These are phyloP conservation scores for Tangachromis dhanisi DNA, from an alignment of 2,113 vertebrate species.

Conservation along the genomic window DNA sequence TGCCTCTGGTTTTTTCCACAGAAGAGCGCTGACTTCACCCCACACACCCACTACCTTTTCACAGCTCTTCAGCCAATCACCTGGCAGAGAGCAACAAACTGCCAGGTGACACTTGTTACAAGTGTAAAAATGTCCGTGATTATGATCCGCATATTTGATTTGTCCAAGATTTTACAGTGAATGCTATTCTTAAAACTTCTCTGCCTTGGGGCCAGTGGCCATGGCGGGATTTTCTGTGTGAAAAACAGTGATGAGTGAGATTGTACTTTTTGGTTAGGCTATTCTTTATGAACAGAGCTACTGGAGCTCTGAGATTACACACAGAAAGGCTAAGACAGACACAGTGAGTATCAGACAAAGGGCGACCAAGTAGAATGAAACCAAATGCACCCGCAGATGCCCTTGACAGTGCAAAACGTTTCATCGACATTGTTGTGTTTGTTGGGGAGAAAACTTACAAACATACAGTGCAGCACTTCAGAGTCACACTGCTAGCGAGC, in stretches of 20 bases:
- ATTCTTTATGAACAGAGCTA: background rate
- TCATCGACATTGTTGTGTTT: too few relatives aligned
- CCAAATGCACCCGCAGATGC: too few relatives aligned
- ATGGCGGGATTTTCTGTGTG: background rate
- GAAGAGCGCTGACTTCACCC: too few relatives aligned
- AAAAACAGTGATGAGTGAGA: background rate
- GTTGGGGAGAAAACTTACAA: too few relatives aligned
- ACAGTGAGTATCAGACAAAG: background rate
- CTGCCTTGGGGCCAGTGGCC: background rate
- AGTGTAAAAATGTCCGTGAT: fast-evolving
- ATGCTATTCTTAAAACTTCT: background rate
- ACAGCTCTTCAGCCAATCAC: too few relatives aligned
- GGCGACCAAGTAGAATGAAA: background rate
- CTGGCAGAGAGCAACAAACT: too few relatives aligned
- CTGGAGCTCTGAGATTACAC: background rate
- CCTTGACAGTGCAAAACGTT: too few relatives aligned
- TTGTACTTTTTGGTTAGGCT: background rate
- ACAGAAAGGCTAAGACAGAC: background rate
- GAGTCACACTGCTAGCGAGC: too few relatives aligned
- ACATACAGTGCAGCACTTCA: too few relatives aligned
- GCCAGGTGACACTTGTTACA: too few relatives aligned
- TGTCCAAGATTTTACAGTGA: background rate
- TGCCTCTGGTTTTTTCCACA: too few relatives aligned
- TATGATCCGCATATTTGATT: background rate
- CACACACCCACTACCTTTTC: too few relatives aligned